phyloP scores from a whole-genome alignment of 2,888 invertebrate genomes.

The Baccha elongata region DNA sequence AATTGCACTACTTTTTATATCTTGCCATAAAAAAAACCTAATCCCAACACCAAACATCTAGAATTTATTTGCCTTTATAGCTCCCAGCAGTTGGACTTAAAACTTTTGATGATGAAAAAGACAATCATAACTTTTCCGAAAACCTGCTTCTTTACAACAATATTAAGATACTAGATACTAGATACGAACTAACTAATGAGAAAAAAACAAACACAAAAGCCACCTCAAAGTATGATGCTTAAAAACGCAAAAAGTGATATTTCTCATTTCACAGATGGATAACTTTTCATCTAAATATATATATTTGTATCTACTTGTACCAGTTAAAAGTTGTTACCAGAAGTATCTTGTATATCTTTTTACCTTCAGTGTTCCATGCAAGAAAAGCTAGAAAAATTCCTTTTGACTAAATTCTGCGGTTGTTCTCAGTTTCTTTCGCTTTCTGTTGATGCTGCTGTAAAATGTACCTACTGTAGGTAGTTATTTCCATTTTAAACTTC shows the following conservation, averaged over 20 bases:
- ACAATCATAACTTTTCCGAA: slow-evolving; percentile 6
- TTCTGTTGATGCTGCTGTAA: not conserved
- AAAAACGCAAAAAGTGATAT: slow-evolving; percentile 52
- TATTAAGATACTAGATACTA: slow-evolving; percentile 10
- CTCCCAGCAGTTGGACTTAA: not conserved
- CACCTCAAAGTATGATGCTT: slow-evolving; percentile 43
- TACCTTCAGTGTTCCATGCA: slow-evolving; percentile 7
- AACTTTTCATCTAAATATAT: slow-evolving; percentile 47
- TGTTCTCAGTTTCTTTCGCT: slow-evolving; percentile 13
- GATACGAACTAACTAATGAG: slow-evolving; percentile 43
- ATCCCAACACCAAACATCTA: no score
- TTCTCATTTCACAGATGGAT: slow-evolving; percentile 72
- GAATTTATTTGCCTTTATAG: no score
- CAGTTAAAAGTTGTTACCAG: slow-evolving; percentile 4
- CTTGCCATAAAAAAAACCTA: no score
- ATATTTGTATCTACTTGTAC: not conserved
- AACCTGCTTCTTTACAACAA: not conserved
- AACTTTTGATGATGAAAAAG: not conserved
- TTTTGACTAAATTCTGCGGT: slow-evolving; percentile 56
- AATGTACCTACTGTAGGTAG: not conserved
- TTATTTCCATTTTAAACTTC: slow-evolving; percentile 57
- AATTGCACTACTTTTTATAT: no score
- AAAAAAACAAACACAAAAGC: slow-evolving; percentile 41
- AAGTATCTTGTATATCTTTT: not conserved
- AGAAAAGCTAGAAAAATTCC: slow-evolving; percentile 64